A percentile compares a stretch with the other conserved stretches of the same genome.
Evolutionary conservation across 2,797 vertebrate genomes (phyloP).

Genomic region (Menidia menidia): DNA sequence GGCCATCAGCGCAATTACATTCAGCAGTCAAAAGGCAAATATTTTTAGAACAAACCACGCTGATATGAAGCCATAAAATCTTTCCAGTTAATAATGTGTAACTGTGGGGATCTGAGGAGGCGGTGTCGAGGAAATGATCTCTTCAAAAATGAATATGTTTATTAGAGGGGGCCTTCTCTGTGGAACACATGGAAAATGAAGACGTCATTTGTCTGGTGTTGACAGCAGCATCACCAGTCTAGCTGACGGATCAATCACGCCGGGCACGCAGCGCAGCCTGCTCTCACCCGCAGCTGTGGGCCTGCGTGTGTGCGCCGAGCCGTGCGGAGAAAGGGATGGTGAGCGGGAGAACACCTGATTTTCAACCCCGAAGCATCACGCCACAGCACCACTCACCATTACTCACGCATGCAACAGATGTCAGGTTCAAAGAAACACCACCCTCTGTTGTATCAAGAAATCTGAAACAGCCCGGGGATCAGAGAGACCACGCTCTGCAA

Average conservation of each 20-base stretch:
- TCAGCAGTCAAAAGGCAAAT: conserved; percentile 33
- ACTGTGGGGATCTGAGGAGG: conserved; percentile 1
- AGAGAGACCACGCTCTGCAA: conserved; percentile 66
- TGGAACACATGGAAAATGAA: conserved; percentile 19
- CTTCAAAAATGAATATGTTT: neutral
- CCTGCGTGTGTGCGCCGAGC: neutral
- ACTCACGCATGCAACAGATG: conserved; percentile 77
- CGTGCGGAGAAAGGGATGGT: conserved; percentile 35
- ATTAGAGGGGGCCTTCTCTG: conserved; percentile 2
- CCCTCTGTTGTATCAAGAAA: conserved; percentile 62
- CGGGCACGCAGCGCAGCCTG: conserved; percentile 14
- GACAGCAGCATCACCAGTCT: conserved; percentile 34
- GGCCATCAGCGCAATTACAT: conserved; percentile 40
- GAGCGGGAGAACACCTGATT: conserved; percentile 65
- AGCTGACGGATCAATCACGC: conserved; percentile 50
- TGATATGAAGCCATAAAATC: conserved; percentile 15
- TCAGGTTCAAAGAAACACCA: conserved; percentile 70
- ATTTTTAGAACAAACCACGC: conserved; percentile 29
- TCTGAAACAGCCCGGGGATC: conserved; percentile 52
- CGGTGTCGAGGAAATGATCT: conserved; percentile 3
- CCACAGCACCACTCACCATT: conserved; percentile 48
- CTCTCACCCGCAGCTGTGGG: conserved; percentile 21
- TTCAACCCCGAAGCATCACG: conserved; percentile 47
- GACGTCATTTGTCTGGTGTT: conserved; percentile 29
- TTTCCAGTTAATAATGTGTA: conserved; percentile 16